Conservation (phyloP, 2,113 vertebrate genomes). For the Psophia crepitans region DNA sequence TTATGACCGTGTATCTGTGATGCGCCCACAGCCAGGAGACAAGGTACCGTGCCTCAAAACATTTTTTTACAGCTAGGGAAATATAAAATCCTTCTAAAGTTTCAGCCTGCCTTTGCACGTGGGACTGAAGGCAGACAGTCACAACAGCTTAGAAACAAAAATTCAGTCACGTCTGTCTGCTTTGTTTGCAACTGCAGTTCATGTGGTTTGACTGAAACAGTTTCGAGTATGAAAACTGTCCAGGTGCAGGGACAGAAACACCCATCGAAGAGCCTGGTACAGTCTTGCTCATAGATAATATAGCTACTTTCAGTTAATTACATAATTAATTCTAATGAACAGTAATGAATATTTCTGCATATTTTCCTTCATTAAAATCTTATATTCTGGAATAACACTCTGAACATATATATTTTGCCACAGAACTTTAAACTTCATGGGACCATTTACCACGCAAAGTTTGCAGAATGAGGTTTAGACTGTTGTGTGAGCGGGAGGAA, state of each 20-base stretch:
- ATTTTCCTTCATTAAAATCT: background rate
- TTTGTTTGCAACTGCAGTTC: background rate
- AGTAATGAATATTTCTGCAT: background rate
- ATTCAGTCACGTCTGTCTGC: fast-evolving
- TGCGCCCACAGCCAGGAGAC: conserved; percentile 95
- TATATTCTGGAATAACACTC: background rate
- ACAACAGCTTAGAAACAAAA: background rate
- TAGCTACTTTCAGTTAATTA: background rate
- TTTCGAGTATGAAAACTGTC: background rate
- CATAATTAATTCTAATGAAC: too few species aligned
- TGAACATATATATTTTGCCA: background rate
- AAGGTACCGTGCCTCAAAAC: conserved; percentile 77
- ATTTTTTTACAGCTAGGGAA: background rate
- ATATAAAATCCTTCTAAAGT: background rate
- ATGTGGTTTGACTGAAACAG: fast-evolving
- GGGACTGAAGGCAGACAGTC: background rate
- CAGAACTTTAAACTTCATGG: background rate
- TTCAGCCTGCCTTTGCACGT: background rate
- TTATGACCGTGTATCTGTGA: conserved; percentile 94
- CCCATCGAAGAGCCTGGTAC: background rate
- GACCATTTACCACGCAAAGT: background rate
- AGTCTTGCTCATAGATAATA: background rate
- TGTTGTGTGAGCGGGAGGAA: background rate
- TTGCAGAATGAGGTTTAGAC: background rate
- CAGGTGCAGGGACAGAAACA: background rate